These are phyloP conservation scores for Elysia crispata DNA, from an alignment of 2,888 invertebrate genomes.

Conservation along the genomic window DNA sequence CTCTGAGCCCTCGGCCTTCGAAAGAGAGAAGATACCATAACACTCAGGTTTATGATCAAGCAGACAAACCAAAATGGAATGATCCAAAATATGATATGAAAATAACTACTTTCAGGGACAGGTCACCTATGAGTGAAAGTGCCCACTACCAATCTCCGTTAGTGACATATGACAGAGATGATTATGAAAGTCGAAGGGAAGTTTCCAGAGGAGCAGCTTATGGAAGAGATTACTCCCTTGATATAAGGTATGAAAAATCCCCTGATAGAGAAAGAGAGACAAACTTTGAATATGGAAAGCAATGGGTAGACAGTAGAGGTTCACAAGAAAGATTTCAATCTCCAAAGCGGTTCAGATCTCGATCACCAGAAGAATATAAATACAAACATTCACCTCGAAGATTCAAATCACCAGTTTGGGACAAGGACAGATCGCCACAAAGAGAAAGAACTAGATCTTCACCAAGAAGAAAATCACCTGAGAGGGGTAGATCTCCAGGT, in stretches of 20 bases:
- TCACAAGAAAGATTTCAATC: conserved; percentile 4
- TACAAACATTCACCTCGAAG: too few species aligned
- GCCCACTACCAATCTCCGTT: background rate
- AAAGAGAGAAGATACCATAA: conserved; percentile 28
- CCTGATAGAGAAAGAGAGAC: background rate
- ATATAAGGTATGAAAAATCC: background rate
- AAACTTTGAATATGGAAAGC: background rate
- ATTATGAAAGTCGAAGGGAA: background rate
- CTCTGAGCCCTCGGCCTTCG: background rate
- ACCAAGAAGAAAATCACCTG: background rate
- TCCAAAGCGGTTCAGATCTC: background rate
- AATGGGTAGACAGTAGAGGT: background rate
- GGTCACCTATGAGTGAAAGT: background rate
- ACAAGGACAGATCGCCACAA: conserved; percentile 4
- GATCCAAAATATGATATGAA: conserved; percentile 3
- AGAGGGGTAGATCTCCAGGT: background rate
- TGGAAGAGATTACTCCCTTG: background rate
- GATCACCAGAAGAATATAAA: background rate
- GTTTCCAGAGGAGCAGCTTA: background rate
- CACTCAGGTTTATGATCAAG: background rate
- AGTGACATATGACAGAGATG: background rate
- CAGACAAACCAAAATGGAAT: background rate
- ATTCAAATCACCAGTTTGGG: background rate
- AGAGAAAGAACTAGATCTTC: background rate
- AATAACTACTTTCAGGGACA: background rate